Conservation (phyloP, 1,140 invertebrate genomes). For the Teleogryllus occipitalis region DNA sequence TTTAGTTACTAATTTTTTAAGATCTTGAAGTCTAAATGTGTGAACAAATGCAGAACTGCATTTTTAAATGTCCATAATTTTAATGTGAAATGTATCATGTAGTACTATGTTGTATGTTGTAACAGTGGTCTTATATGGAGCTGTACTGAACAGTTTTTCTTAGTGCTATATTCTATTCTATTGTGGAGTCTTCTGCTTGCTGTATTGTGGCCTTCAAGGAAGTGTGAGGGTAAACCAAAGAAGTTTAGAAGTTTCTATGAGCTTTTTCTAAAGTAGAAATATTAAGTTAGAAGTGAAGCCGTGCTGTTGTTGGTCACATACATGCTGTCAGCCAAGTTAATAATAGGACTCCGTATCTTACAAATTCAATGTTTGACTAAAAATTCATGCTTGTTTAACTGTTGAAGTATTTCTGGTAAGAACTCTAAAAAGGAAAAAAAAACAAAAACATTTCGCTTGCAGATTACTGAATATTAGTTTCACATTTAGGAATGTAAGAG, state of each 20-base stretch:
- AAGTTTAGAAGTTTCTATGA: background rate
- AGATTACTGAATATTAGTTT: too few relatives aligned
- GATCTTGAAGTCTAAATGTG: background rate
- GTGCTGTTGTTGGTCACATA: background rate
- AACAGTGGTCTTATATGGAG: background rate
- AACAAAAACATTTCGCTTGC: too few relatives aligned
- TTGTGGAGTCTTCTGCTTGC: background rate
- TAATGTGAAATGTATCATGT: background rate
- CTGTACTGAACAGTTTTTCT: background rate
- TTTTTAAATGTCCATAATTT: background rate
- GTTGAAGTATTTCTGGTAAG: too few relatives aligned
- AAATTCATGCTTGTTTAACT: too few relatives aligned
- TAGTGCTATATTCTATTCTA: background rate
- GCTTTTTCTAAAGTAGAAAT: background rate
- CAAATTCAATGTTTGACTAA: too few relatives aligned
- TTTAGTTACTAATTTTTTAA: background rate
- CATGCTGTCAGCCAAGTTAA: too few relatives aligned
- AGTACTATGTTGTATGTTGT: background rate
- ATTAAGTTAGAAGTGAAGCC: background rate
- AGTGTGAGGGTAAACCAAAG: background rate
- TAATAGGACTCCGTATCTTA: too few relatives aligned
- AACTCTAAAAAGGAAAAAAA: too few relatives aligned
- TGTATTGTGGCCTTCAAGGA: constrained; percentile 3
- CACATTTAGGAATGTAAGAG: too few relatives aligned
- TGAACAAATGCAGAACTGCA: background rate